phyloP scores from a whole-genome alignment of 2,888 invertebrate species.

The Dugesia japonica region DNA sequence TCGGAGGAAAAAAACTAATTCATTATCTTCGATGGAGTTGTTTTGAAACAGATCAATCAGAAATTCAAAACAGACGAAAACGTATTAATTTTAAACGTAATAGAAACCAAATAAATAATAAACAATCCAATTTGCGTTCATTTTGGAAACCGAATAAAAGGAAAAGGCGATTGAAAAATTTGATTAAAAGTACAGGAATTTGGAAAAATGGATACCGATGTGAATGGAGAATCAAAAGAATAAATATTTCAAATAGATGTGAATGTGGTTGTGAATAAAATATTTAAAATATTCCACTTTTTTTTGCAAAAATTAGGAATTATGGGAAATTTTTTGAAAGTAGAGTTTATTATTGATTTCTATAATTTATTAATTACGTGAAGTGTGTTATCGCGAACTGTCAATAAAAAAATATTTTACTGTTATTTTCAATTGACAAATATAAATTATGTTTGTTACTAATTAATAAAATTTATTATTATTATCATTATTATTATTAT shows the following conservation, averaged over 20 bases:
- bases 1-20: constrained; percentile 39
- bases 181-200: constrained; percentile 17
- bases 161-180: not conserved
- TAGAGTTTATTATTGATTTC: too few relatives aligned
- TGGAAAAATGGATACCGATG: constrained; percentile 23
- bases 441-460: too few relatives aligned
- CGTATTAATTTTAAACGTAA: not conserved
- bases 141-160: not conserved
- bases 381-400: too few relatives aligned
- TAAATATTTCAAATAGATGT: not conserved
- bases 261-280: not conserved
- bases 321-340: too few relatives aligned
- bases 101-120: not conserved
- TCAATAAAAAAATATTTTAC: too few relatives aligned
- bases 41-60: not conserved
- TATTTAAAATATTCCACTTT: too few relatives aligned
- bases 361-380: too few relatives aligned
- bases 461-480: too few relatives aligned
- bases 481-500: too few relatives aligned
- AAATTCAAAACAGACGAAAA: not conserved
- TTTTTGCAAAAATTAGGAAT: too few relatives aligned
- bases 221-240: constrained; percentile 25
- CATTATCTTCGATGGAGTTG: constrained; percentile 44
- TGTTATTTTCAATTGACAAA: too few relatives aligned
- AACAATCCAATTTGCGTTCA: not conserved